Conservation (phyloP, 2,797 vertebrate species). For the Prunella strophiata region DNA sequence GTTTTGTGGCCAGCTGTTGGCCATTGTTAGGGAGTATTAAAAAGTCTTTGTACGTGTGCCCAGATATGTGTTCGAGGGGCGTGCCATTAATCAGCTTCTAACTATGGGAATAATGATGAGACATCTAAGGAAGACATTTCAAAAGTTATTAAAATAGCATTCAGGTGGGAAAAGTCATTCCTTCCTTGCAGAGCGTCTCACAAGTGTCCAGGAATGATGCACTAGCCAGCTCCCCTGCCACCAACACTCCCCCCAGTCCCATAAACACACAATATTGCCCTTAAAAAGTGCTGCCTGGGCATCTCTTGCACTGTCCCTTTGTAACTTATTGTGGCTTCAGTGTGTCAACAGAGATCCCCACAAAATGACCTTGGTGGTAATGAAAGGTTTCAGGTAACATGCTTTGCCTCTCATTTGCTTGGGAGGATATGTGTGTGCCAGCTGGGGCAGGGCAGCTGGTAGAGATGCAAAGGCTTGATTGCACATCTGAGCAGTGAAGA, state of each 20-base stretch:
- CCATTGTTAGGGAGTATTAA: slow-evolving; percentile 61
- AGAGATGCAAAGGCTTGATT: neutral
- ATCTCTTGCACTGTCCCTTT: neutral
- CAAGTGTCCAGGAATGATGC: neutral
- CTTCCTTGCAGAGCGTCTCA: neutral
- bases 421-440: neutral
- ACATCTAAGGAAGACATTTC: slow-evolving; percentile 38
- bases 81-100: slow-evolving; percentile 59
- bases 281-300: neutral
- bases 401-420: neutral
- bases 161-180: slow-evolving; percentile 29
- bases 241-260: neutral
- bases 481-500: neutral
- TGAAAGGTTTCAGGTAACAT: neutral
- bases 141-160: slow-evolving; percentile 13
- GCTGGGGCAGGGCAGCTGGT: neutral
- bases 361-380: neutral
- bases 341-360: neutral
- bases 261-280: neutral
- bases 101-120: slow-evolving; percentile 34
- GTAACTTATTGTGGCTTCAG: neutral
- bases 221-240: neutral
- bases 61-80: slow-evolving; percentile 57
- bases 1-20: slow-evolving; percentile 66
- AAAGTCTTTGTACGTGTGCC: slow-evolving; percentile 52